phyloP scores from a whole-genome alignment of 2,797 vertebrate genomes.

The Eulemur albifrons region DNA sequence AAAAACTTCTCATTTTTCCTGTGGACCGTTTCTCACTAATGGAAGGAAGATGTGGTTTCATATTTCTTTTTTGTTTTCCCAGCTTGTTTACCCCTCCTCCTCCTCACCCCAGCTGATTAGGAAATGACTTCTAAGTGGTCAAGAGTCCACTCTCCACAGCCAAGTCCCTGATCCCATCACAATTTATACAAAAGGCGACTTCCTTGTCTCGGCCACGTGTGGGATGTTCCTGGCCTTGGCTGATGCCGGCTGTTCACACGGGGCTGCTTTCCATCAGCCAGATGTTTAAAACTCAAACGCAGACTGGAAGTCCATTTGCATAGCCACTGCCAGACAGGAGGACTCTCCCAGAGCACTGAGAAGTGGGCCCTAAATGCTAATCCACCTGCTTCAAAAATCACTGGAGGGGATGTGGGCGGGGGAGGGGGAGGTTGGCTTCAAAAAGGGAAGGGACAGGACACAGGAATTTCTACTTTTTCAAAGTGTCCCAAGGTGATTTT shows the following conservation, averaged over 20 bases:
- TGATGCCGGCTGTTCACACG: fast-evolving
- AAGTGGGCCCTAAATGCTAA: background rate
- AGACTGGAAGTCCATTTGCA: background rate
- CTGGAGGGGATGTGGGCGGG: background rate
- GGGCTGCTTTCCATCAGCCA: background rate
- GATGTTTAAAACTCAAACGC: background rate
- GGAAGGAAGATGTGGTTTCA: background rate
- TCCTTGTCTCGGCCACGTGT: background rate
- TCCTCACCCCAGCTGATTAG: background rate
- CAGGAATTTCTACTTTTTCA: background rate
- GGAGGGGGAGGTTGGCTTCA: background rate
- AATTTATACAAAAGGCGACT: background rate
- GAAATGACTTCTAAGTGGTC: background rate
- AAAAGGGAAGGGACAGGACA: background rate
- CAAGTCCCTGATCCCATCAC: background rate
- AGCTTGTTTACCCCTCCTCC: background rate
- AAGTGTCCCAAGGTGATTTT: background rate
- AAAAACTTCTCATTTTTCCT: background rate
- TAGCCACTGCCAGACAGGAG: background rate
- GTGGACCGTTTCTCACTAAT: background rate
- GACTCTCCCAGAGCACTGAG: background rate
- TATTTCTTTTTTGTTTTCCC: background rate
- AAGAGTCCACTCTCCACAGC: background rate
- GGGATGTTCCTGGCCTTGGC: background rate
- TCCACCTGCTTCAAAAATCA: background rate